Evolutionary conservation across 2,113 vertebrate genomes (phyloP).

Genomic region (Vulpes lagopus): DNA sequence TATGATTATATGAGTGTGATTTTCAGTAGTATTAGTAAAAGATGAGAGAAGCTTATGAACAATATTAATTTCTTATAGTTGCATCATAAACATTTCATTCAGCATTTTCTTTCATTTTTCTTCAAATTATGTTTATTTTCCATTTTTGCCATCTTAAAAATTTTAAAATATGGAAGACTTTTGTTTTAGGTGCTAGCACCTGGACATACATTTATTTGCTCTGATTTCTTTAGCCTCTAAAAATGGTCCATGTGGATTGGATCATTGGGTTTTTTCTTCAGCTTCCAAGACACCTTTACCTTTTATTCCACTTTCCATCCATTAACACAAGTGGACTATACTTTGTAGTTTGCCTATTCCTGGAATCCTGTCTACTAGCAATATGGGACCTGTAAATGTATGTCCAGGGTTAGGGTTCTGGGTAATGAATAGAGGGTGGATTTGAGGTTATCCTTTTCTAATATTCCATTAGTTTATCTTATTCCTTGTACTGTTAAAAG

Average conservation of each 20-base stretch:
- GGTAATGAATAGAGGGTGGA: not conserved
- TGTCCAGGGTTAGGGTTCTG: not conserved
- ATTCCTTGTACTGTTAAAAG: not conserved
- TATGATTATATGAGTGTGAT: not conserved
- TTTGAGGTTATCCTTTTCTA: not conserved
- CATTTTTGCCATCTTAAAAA: not conserved
- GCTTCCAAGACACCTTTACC: not conserved
- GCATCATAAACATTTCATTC: not conserved
- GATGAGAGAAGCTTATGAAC: not conserved
- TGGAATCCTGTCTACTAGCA: not conserved
- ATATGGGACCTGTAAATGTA: not conserved
- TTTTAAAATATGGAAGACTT: not conserved
- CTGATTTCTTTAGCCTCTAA: not conserved
- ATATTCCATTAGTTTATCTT: not conserved
- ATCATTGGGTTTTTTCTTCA: not conserved
- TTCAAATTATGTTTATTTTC: not conserved
- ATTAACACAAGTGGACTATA: not conserved
- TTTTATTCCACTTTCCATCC: not conserved
- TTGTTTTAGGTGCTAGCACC: not conserved
- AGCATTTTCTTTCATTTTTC: not conserved
- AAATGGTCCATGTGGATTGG: not conserved
- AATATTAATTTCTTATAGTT: not conserved
- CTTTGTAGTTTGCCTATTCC: not conserved
- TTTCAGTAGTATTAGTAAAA: not conserved
- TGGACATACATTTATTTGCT: not conserved